Conservation (phyloP, 2,888 invertebrate genomes). For the Aphidius colemani region DNA sequence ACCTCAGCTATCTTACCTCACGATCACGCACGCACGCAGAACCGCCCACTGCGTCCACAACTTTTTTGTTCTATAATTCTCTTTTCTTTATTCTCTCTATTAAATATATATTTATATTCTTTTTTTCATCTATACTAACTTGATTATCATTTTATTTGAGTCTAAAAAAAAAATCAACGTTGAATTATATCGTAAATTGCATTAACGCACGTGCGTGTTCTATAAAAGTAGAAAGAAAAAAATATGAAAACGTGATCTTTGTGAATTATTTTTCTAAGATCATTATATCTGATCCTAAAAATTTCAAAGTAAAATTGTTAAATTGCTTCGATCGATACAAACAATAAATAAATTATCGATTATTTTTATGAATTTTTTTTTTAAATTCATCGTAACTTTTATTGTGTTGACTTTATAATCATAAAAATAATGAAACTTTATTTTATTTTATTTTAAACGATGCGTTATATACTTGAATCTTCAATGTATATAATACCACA, state of each 20-base stretch:
- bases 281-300: conserved; percentile 36
- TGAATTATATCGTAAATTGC: no score
- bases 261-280: conserved; percentile 34
- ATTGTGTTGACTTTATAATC: no score
- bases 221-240: conserved; percentile 24
- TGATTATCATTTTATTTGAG: conserved; percentile 15
- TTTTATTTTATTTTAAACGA: neutral
- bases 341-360: conserved; percentile 13
- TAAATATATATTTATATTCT: conserved; percentile 5
- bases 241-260: conserved; percentile 34
- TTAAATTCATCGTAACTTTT: neutral
- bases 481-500: neutral
- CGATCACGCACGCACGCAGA: conserved; percentile 54
- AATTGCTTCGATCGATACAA: conserved; percentile 30
- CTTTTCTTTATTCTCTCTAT: conserved; percentile 29
- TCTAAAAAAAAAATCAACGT: conserved; percentile 27
- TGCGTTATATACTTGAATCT: conserved; percentile 6
- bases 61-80: conserved; percentile 31
- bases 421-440: neutral
- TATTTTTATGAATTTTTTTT: neutral
- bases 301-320: conserved; percentile 38
- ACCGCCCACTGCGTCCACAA: conserved; percentile 51
- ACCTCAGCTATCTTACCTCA: conserved; percentile 49
- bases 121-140: conserved; percentile 18
- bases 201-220: conserved; percentile 46